Evolutionary conservation across 2,113 vertebrate species (phyloP).

Genomic region (Ibidorhyncha struthersii): DNA sequence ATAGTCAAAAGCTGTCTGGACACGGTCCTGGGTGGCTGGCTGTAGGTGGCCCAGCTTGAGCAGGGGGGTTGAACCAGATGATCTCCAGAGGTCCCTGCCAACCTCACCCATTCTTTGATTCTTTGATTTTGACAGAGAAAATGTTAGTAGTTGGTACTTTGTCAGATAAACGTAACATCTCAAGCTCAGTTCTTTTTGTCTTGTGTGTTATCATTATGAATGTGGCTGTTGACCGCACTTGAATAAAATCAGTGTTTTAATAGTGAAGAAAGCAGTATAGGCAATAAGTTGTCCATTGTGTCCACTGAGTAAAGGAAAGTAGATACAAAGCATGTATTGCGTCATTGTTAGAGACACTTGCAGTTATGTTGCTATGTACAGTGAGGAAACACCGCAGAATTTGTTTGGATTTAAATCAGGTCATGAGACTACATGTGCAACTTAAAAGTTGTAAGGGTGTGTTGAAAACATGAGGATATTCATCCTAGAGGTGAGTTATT

Average conservation of each 20-base stretch:
- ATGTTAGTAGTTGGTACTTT: background rate
- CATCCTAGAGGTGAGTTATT: background rate
- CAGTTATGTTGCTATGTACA: background rate
- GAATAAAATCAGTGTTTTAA: background rate
- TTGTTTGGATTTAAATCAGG: background rate
- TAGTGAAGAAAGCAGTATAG: background rate
- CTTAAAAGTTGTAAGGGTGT: background rate
- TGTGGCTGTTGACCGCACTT: background rate
- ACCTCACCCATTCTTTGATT: background rate
- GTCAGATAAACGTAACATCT: background rate
- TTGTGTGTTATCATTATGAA: background rate
- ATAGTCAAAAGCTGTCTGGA: background rate
- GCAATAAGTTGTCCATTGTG: background rate
- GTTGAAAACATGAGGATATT: background rate
- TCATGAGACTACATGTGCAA: background rate
- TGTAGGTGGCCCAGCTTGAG: background rate
- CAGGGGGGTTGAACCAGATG: background rate
- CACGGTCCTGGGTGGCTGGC: background rate
- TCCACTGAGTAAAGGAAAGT: background rate
- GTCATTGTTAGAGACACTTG: background rate
- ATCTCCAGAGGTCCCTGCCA: background rate
- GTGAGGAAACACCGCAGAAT: background rate
- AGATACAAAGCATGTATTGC: background rate
- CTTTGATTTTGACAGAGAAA: background rate
- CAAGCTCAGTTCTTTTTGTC: background rate